Evolutionary conservation across 2,888 invertebrate species (phyloP), one percentile per base, ranked within the genome.

Genomic region (Ferdinandea cuprea): DNA sequence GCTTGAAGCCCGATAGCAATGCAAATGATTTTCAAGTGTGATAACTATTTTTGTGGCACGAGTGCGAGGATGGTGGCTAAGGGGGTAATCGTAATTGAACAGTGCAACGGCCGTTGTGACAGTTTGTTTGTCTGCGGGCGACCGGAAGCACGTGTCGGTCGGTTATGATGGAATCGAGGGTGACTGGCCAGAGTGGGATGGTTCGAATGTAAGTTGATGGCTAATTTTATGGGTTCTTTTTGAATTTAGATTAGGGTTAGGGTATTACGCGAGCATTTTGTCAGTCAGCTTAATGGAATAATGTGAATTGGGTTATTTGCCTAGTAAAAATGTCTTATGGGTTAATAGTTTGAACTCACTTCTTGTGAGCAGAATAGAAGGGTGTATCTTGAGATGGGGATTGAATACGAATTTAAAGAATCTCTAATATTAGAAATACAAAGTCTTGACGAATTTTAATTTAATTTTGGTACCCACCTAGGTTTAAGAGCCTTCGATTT

Each of bases 21-120:
- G 68, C 66, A 74, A 74, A 74, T 74, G 74, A 74, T 74, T 66
- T 50, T 50, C 50, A 78, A 78, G 78, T 72, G 52, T 17, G 78
- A 78, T 78, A 78, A 78, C 72, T 72, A 78, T 78, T 78, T 78
- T 72, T 59, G 42, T 52, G 42, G 52, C n/a, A 32, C 15, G 15
- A 42, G 48, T 21, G 17, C 4, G 54, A 19, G 2, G n/a, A 1
- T 6, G 7, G 30, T 9, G 28, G 68, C 19, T 19, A 54, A 40
- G 50, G 54, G 61, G 54, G 35, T 54, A 54, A 59, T 42, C 56
- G 71, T 32, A 69, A 44, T 30, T 30, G 9, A 30, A 30, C 30
- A 30, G 48, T 3, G 25, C 15, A 25, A 25, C 25, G 15, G 50
- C 28, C 52, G 32, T 8, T 32, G 59, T 61, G 44, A 44, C 44